Conservation (phyloP, 2,797 vertebrate species). For the Pyrocephalus nanus region DNA sequence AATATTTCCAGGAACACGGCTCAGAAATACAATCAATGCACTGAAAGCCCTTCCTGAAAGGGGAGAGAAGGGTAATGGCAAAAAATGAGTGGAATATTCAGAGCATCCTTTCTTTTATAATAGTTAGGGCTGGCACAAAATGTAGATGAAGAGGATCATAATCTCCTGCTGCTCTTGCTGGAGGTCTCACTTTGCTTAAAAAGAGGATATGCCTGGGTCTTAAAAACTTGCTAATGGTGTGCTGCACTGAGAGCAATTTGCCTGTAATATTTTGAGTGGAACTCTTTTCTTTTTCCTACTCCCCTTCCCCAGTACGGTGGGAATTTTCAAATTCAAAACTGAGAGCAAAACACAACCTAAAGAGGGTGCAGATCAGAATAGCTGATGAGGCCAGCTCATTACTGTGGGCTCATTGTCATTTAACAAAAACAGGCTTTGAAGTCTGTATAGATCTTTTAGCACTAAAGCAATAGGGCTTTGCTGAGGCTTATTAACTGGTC, state of each 20-base stretch:
- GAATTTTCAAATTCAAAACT: background rate
- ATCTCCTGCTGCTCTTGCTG: background rate
- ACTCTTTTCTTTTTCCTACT: background rate
- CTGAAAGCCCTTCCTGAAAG: background rate
- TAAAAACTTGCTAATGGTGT: background rate
- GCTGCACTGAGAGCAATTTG: background rate
- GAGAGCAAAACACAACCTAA: background rate
- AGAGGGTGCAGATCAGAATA: background rate
- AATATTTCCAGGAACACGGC: slow-evolving; percentile 41
- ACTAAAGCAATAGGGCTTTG: background rate
- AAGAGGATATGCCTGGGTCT: background rate
- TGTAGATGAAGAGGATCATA: background rate
- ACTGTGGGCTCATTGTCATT: background rate
- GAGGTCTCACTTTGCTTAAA: background rate
- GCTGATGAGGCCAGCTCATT: background rate
- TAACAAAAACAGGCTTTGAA: background rate
- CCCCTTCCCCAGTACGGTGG: fast-evolving
- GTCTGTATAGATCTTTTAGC: background rate
- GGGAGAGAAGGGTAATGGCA: background rate
- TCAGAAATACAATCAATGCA: background rate
- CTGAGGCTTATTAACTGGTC: background rate
- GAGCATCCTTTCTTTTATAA: background rate
- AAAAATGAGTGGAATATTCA: slow-evolving; percentile 4
- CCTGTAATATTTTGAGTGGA: background rate
- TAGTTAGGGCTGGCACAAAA: background rate